These are phyloP conservation scores for Danionella dracula DNA, from an alignment of 2,797 vertebrate genomes.

Conservation along the genomic window DNA sequence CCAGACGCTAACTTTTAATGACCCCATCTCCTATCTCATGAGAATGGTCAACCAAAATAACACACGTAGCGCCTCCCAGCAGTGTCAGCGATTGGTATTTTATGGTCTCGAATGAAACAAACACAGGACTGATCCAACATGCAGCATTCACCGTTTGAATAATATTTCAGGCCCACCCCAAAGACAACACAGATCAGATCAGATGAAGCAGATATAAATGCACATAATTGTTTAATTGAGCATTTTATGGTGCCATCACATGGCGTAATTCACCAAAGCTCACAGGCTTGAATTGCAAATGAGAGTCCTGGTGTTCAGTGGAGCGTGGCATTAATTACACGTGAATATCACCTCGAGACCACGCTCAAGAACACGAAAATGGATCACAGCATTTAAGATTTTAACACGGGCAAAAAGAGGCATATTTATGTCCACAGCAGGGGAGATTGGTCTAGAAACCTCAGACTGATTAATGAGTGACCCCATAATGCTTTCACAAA, in stretches of 20 bases:
- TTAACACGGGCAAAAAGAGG: not conserved
- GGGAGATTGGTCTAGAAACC: not conserved
- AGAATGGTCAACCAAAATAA: constrained; percentile 50
- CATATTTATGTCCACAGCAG: not conserved
- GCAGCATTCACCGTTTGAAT: not conserved
- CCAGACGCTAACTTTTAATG: constrained; percentile 35
- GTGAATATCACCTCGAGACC: constrained; percentile 38
- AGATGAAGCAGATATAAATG: constrained; percentile 53
- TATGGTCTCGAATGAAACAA: constrained; percentile 1
- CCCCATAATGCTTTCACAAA: not conserved
- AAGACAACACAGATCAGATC: constrained; percentile 51
- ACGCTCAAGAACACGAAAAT: not conserved
- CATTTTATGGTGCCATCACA: constrained; percentile 60
- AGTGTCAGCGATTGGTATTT: constrained; percentile 34
- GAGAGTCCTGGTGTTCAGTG: constrained; percentile 50
- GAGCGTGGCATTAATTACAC: constrained; percentile 62
- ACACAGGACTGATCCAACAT: constrained; percentile 13
- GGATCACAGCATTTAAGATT: not conserved
- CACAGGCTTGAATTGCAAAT: constrained; percentile 52
- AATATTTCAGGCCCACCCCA: not conserved
- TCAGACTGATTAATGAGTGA: not conserved
- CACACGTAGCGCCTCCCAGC: constrained; percentile 33
- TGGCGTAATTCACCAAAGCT: constrained; percentile 53
- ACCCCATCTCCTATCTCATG: constrained; percentile 41
- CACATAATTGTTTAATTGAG: constrained; percentile 68